Evolutionary conservation across 2,888 invertebrate genomes (phyloP), one percentile per base, ranked within the genome.

Genomic region (Brassicogethes aeneus): DNA sequence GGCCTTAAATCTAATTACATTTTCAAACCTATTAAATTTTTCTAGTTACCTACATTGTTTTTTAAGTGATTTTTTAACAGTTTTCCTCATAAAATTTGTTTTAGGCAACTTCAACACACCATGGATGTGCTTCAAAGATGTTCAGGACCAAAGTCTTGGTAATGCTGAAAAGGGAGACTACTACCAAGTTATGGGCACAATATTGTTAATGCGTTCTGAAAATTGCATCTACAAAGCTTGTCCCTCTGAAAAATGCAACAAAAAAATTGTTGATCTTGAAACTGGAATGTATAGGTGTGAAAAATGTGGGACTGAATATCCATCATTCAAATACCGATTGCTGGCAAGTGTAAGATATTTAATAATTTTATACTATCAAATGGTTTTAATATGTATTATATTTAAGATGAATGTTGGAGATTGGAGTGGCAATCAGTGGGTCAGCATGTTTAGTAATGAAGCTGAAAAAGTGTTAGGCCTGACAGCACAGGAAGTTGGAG

Each of bases 181-280:
- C 61, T 94, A 80, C 70, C 80, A 79, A 48, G 72, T 79, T 15
- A 82, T 89, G 54, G 94, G 82, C 0, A 83, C 83, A 0, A 73
- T 95, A 16, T 79, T 85, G 34, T 76, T 86, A 58, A 74, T 92
- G 13, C 82, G 82, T 57, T 73, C 80, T 3, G 91, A 92, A 45
- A 94, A 90, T 65, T 79, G 85, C 2, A 69, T 92, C 39, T 99
- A 99, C 69, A 86, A 86, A 70, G 87, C 96, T 0, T 99, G 99
- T 54, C 87, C 94, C 0, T 75, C 78, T 37, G 79, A 84, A 1
- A 80, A 80, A 38, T 99, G 99, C 68, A 94, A 95, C 64, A 99
- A 99, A 69, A 99, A 99, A 68, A 74, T 96, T 0, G 71, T 91
- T 5, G 94, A 96, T 65, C 79, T 85, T 58, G 83, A 84, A 48